Evolutionary conservation across 2,113 vertebrate species (phyloP).

Genomic region (Macquaria ambigua): DNA sequence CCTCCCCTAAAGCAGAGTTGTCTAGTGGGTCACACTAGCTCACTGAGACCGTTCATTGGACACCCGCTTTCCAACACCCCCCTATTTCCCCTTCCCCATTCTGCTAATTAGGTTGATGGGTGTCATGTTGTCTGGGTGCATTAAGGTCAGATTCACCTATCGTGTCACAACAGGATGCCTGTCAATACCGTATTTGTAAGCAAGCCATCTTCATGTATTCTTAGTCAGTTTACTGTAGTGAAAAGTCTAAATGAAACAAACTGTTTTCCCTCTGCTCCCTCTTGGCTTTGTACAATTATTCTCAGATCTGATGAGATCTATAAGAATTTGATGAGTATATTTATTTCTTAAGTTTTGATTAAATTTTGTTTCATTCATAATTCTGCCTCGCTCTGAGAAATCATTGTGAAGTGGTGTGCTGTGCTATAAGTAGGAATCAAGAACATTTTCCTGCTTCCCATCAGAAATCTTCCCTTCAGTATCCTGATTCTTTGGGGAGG

Average conservation of each 20-base stretch:
- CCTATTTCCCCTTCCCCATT: slow-evolving; percentile 11
- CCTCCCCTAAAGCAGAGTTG: slow-evolving; percentile 15
- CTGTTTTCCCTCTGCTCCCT: not conserved
- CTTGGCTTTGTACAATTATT: not conserved
- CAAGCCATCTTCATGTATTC: not conserved
- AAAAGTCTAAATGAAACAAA: not conserved
- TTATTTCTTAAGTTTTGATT: not conserved
- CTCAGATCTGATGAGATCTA: not conserved
- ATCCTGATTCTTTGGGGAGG: not conserved
- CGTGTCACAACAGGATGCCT: slow-evolving; percentile 11
- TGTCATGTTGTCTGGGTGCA: slow-evolving; percentile 63
- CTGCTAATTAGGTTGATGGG: slow-evolving; percentile 71
- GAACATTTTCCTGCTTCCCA: not conserved
- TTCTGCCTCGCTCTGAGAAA: not conserved
- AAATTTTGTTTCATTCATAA: not conserved
- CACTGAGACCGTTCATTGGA: slow-evolving; percentile 24
- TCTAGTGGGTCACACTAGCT: slow-evolving; percentile 48
- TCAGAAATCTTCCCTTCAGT: not conserved
- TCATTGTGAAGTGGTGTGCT: not conserved
- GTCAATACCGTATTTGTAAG: slow-evolving; percentile 29
- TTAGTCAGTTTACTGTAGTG: not conserved
- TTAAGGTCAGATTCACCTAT: slow-evolving; percentile 56
- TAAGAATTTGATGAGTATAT: not conserved
- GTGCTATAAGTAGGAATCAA: not conserved
- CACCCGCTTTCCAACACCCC: slow-evolving; percentile 11